Conservation (phyloP, 2,797 vertebrate species). For the Sarcophilus harrisii region DNA sequence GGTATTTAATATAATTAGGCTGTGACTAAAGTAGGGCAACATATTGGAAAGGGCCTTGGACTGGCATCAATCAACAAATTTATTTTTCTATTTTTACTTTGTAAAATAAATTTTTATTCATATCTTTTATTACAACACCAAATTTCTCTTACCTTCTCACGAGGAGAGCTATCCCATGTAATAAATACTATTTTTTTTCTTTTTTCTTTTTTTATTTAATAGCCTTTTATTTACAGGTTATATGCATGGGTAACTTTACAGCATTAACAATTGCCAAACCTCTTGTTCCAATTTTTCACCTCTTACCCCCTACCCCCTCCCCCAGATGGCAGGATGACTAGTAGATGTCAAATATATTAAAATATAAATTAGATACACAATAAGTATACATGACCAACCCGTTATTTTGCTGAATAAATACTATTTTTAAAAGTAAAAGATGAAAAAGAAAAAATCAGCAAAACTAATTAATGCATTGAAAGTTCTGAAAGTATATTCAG, state of each 20-base stretch:
- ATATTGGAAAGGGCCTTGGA: not conserved
- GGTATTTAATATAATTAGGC: not conserved
- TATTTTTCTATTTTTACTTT: not conserved
- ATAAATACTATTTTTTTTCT: not conserved
- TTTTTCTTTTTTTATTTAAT: no score
- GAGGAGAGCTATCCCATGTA: not conserved
- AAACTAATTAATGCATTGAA: not conserved
- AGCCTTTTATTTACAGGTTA: no score
- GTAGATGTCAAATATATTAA: no score
- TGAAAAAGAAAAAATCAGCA: not conserved
- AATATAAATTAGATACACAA: no score
- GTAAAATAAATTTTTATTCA: not conserved
- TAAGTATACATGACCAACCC: no score
- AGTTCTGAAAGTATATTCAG: not conserved
- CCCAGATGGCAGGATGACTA: no score
- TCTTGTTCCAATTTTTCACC: no score
- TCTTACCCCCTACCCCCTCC: no score
- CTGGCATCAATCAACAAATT: not conserved
- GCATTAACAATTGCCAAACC: no score
- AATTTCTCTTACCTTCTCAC: not conserved
- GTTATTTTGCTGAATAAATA: no score
- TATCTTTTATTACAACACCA: not conserved
- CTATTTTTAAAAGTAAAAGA: not conserved
- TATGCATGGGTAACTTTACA: no score
- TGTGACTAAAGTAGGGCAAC: not conserved